A percentile compares a stretch with the other conserved stretches of the same genome.
phyloP scores from a whole-genome alignment of 2,113 vertebrate genomes.

The Trogon melanurus region DNA sequence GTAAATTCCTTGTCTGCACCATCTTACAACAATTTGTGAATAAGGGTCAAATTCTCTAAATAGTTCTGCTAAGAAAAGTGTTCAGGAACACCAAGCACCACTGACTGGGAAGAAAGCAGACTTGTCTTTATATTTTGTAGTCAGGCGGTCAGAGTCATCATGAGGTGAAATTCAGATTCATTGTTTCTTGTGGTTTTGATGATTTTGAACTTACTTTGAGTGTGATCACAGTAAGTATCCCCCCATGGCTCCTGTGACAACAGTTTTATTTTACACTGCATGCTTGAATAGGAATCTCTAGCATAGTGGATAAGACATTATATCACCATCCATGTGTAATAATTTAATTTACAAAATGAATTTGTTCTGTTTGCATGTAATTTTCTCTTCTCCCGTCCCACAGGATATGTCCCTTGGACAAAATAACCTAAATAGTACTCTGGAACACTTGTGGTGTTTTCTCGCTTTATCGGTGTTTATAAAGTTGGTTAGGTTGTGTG shows the following conservation, averaged over 20 bases:
- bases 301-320: neutral
- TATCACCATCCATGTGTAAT: neutral
- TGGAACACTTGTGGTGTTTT: neutral
- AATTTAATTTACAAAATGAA: neutral
- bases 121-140: neutral
- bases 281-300: neutral
- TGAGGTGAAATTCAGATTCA: neutral
- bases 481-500: neutral
- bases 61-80: neutral
- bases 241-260: neutral
- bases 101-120: neutral
- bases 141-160: neutral
- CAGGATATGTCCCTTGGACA: neutral
- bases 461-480: neutral
- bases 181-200: neutral
- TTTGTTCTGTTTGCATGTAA: neutral
- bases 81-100: neutral
- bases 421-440: neutral
- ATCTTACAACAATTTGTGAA: neutral
- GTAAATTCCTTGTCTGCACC: neutral
- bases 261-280: neutral
- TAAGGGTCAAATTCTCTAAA: neutral
- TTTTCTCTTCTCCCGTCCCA: neutral
- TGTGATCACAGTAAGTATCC: neutral
- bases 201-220: neutral